Evolutionary conservation across 2,888 invertebrate species (phyloP).

Genomic region (Cordilura impudica): DNA sequence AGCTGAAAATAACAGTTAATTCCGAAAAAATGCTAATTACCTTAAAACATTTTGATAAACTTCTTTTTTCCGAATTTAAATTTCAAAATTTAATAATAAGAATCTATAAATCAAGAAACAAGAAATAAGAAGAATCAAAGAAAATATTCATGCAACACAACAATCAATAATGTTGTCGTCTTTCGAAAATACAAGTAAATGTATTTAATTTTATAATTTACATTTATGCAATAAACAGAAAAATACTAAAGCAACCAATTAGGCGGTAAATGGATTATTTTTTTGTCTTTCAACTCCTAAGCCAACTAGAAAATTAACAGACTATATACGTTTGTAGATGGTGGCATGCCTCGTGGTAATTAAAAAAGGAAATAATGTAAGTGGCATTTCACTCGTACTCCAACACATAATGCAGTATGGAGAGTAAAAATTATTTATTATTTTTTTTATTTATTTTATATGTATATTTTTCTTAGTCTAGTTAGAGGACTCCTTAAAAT

Average conservation of each 20-base stretch:
- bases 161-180: neutral
- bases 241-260: conserved; percentile 45
- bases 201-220: conserved; percentile 46
- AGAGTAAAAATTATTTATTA: conserved; percentile 12
- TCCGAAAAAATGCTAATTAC: no score
- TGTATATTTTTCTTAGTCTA: neutral
- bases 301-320: conserved; percentile 1
- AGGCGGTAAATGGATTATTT: conserved; percentile 53
- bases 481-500: conserved; percentile 28
- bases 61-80: no score
- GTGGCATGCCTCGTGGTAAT: conserved; percentile 52
- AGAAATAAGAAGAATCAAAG: neutral
- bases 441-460: no score
- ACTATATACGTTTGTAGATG: conserved; percentile 6
- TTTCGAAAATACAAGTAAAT: neutral
- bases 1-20: no score
- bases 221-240: conserved; percentile 37
- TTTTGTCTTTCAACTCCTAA: conserved; percentile 12
- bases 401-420: neutral
- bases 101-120: no score
- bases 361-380: conserved; percentile 58
- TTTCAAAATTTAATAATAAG: no score
- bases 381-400: conserved; percentile 42
- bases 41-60: no score
- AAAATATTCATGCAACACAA: neutral